These are phyloP conservation scores for Digitonthophagus gazella DNA, from an alignment of 2,888 invertebrate species.

Conservation along the genomic window DNA sequence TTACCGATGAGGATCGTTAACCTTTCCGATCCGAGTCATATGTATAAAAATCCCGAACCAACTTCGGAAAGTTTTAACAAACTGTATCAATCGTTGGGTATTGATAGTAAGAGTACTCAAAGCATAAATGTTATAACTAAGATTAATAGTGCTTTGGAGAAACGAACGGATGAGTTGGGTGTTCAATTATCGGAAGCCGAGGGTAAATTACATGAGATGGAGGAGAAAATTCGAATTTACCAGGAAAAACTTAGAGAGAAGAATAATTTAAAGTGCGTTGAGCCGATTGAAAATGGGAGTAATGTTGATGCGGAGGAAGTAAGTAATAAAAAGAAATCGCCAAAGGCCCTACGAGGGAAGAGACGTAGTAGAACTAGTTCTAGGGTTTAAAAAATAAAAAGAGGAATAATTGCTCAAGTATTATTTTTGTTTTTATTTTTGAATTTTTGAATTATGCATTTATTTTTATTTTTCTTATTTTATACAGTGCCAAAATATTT, in stretches of 20 bases:
- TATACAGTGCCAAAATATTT: not conserved
- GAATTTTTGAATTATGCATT: too few relatives aligned
- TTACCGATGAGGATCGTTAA: constrained; percentile 56
- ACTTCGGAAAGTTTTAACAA: constrained; percentile 41
- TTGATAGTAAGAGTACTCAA: constrained; percentile 37
- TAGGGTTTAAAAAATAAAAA: not conserved
- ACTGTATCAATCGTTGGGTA: constrained; percentile 39
- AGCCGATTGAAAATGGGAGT: not conserved
- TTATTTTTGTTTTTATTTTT: too few relatives aligned
- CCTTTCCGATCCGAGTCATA: constrained; percentile 44
- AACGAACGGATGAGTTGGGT: not conserved
- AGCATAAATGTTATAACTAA: constrained; percentile 39
- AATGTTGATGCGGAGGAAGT: too few relatives aligned
- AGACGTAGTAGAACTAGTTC: not conserved
- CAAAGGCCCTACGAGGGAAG: not conserved
- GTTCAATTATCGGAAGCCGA: not conserved
- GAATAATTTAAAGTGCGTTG: not conserved
- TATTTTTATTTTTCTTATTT: not conserved
- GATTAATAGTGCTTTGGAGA: not conserved
- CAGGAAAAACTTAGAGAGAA: not conserved
- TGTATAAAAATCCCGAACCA: constrained; percentile 43
- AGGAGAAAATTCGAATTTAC: too few relatives aligned
- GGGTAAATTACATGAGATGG: too few relatives aligned
- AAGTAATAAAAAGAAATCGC: too few relatives aligned
- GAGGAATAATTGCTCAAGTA: not conserved